Conservation (phyloP, 2,797 vertebrate genomes). For the Lutjanus argentimaculatus region DNA sequence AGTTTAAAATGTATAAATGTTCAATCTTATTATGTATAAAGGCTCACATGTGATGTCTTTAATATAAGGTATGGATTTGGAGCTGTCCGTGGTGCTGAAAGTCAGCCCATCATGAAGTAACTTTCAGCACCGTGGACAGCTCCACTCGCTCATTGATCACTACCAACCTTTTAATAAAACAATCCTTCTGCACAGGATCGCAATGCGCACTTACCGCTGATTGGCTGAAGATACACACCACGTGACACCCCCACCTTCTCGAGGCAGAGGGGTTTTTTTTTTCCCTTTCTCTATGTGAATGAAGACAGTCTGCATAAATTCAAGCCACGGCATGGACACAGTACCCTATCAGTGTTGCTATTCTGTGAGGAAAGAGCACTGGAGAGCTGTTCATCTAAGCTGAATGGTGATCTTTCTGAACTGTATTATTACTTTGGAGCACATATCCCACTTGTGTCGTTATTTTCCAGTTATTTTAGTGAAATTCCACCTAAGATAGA, state of each 20-base stretch:
- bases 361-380: not conserved
- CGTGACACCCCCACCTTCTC: constrained; percentile 62
- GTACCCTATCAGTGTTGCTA: not conserved
- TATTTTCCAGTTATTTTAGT: not conserved
- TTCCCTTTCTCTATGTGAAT: constrained; percentile 39
- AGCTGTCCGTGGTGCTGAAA: constrained; percentile 54
- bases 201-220: constrained; percentile 85
- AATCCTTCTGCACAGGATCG: constrained; percentile 81
- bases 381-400: constrained; percentile 1
- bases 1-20: not conserved
- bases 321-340: constrained; percentile 16
- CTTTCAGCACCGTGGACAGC: constrained; percentile 65
- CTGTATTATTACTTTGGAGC: not conserved
- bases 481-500: not conserved
- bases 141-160: constrained; percentile 74
- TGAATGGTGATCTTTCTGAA: not conserved
- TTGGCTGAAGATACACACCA: constrained; percentile 65
- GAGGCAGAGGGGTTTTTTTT: constrained; percentile 44
- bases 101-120: constrained; percentile 42
- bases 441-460: not conserved
- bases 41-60: not conserved
- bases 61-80: not conserved
- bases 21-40: not conserved
- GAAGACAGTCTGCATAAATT: constrained; percentile 40
- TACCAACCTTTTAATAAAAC: constrained; percentile 74